A percentile compares a stretch with the other conserved stretches of the same genome.
phyloP scores from a whole-genome alignment of 2,797 vertebrate species.

The Limosa lapponica region DNA sequence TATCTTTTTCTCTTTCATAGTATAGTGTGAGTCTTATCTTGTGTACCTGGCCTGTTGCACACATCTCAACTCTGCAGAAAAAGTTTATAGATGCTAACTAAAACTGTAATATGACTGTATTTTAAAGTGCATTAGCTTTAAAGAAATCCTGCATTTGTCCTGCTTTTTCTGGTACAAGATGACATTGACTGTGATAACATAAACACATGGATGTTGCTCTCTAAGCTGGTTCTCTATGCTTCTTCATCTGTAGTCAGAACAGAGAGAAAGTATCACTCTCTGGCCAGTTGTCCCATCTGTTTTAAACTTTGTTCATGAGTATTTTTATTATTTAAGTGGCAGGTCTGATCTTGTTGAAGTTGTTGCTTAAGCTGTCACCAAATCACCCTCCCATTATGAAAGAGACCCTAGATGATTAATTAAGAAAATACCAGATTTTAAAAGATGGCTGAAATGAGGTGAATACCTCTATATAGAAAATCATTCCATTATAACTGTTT shows the following conservation, averaged over 20 bases:
- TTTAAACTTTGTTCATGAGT: not conserved
- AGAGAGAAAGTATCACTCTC: not conserved
- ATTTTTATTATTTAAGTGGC: not conserved
- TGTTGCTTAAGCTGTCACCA: not conserved
- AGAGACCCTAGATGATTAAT: not conserved
- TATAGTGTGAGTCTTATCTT: not conserved
- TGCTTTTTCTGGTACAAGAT: not conserved
- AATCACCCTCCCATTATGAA: not conserved
- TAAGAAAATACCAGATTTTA: not conserved
- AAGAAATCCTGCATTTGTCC: not conserved
- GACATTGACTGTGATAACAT: not conserved
- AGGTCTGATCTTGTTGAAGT: not conserved
- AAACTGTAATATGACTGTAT: not conserved
- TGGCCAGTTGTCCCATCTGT: not conserved
- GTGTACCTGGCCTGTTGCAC: not conserved
- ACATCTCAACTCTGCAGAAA: not conserved
- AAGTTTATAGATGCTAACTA: not conserved
- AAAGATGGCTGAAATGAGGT: not conserved
- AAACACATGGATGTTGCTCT: not conserved
- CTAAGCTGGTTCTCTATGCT: not conserved
- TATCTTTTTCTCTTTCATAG: not conserved
- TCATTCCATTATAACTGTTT: not conserved
- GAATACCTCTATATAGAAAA: not conserved
- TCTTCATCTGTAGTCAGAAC: not conserved
- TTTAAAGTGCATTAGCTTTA: not conserved